Conservation (phyloP, 2,797 vertebrate genomes). For the Ispidina picta region DNA sequence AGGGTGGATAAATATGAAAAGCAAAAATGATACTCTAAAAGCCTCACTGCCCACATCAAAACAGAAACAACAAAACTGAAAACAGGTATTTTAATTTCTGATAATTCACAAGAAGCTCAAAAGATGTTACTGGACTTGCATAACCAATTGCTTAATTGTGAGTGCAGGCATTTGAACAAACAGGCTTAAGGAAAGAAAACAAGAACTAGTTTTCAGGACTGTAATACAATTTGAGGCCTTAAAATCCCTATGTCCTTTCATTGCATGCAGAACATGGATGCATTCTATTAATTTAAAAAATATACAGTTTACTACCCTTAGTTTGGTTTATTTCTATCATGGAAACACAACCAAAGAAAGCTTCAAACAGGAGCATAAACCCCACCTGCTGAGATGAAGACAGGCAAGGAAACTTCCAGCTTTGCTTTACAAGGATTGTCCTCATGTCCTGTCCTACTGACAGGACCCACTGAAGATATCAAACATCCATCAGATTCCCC, state of each 20-base stretch:
- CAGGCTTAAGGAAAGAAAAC: neutral
- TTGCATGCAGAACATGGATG: neutral
- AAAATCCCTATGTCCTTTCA: neutral
- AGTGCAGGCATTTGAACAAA: neutral
- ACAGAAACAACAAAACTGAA: neutral
- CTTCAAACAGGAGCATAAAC: neutral
- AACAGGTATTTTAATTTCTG: neutral
- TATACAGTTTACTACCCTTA: neutral
- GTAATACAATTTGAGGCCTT: neutral
- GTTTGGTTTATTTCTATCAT: neutral
- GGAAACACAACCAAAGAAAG: neutral
- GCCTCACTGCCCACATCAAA: neutral
- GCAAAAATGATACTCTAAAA: neutral
- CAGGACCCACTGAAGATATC: neutral
- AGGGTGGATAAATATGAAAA: neutral
- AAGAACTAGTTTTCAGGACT: neutral
- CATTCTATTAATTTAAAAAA: neutral
- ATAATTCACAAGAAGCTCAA: neutral
- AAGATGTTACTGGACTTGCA: neutral
- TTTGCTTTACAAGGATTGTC: neutral
- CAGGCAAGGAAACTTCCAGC: neutral
- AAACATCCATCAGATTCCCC: neutral
- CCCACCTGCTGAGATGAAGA: neutral
- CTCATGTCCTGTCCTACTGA: neutral
- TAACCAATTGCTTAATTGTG: neutral